phyloP scores from a whole-genome alignment of 2,888 invertebrate genomes.

The Sarcophaga subvicina region DNA sequence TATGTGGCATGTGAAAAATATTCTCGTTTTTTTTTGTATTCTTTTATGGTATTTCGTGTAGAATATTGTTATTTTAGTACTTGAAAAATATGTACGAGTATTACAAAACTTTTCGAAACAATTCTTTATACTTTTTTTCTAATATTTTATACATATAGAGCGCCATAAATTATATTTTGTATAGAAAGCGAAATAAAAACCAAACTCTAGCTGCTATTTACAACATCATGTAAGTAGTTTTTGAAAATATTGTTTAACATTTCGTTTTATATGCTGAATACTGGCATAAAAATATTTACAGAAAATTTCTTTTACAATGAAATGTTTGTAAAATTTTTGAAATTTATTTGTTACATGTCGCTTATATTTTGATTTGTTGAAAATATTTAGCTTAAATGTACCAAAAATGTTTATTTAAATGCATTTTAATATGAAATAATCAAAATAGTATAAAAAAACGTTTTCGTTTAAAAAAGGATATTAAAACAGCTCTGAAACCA shows the following conservation, averaged over 20 bases:
- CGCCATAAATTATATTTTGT: conserved; percentile 56
- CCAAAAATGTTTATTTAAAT: not conserved
- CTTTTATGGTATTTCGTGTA: conserved; percentile 50
- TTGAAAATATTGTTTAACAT: conserved; percentile 44
- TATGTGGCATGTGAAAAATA: conserved; percentile 46
- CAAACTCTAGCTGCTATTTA: not conserved
- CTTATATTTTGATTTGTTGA: not conserved
- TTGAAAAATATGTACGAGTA: conserved; percentile 62
- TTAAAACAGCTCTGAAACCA: not conserved
- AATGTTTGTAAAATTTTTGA: not conserved
- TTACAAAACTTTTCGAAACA: conserved; percentile 60
- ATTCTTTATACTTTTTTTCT: conserved; percentile 31
- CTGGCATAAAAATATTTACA: conserved; percentile 41
- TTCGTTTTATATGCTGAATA: conserved; percentile 48
- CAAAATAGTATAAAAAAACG: not conserved
- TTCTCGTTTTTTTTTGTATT: conserved; percentile 15
- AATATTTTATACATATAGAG: conserved; percentile 11
- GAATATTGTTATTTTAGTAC: conserved; percentile 65
- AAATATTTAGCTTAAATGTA: not conserved
- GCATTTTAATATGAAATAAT: not conserved
- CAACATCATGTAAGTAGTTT: conserved; percentile 48
- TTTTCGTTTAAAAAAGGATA: conserved; percentile 24
- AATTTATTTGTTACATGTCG: not conserved
- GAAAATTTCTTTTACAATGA: conserved; percentile 7
- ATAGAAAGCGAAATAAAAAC: not conserved